A percentile compares a stretch with the other conserved stretches of the same genome.
These are phyloP conservation scores for Lytechinus variegatus DNA, from an alignment of 35 echinoderm and acorn worm species.

Conservation along the genomic window DNA sequence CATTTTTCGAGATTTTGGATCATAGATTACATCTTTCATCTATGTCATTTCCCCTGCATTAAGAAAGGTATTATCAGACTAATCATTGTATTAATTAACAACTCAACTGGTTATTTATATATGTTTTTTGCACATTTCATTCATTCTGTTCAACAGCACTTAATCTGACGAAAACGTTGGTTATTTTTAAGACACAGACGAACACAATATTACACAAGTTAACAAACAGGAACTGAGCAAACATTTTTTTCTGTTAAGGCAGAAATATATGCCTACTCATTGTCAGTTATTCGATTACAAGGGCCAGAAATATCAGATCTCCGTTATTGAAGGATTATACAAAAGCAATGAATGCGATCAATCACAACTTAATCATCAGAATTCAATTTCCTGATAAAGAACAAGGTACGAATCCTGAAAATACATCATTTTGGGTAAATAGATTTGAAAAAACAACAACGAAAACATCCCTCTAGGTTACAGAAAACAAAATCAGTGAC, in stretches of 20 bases:
- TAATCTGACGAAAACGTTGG: neutral
- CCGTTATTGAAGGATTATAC: neutral
- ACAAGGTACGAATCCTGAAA: neutral
- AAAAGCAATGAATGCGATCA: neutral
- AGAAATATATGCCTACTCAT: neutral
- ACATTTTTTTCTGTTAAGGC: neutral
- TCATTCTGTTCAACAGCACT: neutral
- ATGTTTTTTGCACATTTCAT: too few species aligned
- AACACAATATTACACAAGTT: neutral
- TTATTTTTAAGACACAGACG: neutral
- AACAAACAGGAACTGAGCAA: neutral
- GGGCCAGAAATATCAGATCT: neutral
- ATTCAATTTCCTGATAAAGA: neutral
- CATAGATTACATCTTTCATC: neutral
- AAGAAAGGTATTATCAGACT: constrained; percentile 4
- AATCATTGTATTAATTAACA: neutral
- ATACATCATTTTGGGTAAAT: neutral
- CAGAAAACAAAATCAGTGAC: too few species aligned
- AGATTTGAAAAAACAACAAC: neutral
- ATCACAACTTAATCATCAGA: neutral
- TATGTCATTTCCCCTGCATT: neutral
- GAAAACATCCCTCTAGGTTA: too few species aligned
- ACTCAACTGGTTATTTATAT: neutral
- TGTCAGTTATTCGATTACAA: neutral
- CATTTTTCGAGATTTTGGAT: constrained; percentile 13